Conservation (phyloP, 2,888 invertebrate genomes). For the Drosophila niveifrons region DNA sequence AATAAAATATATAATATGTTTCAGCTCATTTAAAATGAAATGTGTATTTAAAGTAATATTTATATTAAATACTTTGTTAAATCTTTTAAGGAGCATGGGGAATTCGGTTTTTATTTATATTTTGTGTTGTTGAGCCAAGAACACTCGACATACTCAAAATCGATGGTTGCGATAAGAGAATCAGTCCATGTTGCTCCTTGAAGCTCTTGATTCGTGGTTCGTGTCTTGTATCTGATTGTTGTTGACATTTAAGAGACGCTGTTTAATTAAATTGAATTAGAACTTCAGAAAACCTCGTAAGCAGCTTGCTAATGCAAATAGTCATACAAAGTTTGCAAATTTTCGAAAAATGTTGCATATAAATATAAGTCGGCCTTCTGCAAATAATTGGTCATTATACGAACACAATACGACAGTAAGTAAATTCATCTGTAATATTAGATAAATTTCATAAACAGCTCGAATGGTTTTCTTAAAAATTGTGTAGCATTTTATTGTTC, state of each 20-base stretch:
- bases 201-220: constrained; percentile 66
- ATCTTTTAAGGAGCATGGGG: constrained; percentile 23
- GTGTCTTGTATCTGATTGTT: constrained; percentile 75
- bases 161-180: constrained; percentile 70
- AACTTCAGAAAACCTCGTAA: constrained; percentile 52
- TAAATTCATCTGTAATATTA: no score
- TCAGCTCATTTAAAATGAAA: no score
- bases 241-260: constrained; percentile 48
- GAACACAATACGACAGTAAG: no score
- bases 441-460: no score
- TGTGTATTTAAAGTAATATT: no score
- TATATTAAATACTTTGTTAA: no score
- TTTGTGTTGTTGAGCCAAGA: constrained; percentile 41
- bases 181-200: constrained; percentile 58
- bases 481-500: background rate
- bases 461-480: no score
- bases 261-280: constrained; percentile 77
- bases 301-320: background rate
- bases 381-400: no score
- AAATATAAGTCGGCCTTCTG: background rate
- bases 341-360: background rate
- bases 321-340: background rate
- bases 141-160: constrained; percentile 77
- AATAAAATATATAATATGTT: no score
- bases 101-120: constrained; percentile 21